phyloP scores from a whole-genome alignment of 2,113 vertebrate genomes.

The Urocolius indicus region DNA sequence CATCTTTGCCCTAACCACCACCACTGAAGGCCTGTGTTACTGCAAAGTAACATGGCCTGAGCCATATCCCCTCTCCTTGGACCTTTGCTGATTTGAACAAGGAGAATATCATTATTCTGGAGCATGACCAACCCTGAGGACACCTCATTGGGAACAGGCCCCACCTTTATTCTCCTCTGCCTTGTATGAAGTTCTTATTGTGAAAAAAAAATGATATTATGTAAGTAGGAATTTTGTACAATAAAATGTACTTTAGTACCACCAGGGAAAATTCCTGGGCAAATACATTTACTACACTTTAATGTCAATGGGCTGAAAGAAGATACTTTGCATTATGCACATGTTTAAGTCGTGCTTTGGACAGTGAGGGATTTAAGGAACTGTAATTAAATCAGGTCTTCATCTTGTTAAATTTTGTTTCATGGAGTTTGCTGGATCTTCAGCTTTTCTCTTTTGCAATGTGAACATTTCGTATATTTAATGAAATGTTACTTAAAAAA shows the following conservation, averaged over 20 bases:
- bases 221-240: not conserved
- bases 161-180: not conserved
- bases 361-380: not conserved
- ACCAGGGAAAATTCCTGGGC: not conserved
- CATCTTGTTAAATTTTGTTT: not conserved
- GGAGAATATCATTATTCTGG: not conserved
- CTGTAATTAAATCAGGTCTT: not conserved
- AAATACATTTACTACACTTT: not conserved
- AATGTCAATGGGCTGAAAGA: not conserved
- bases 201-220: not conserved
- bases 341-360: not conserved
- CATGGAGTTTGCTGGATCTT: not conserved
- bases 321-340: not conserved
- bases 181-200: not conserved
- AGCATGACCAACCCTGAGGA: not conserved
- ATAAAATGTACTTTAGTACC: not conserved
- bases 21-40: not conserved
- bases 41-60: not conserved
- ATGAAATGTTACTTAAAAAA: not conserved
- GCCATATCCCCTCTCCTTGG: not conserved
- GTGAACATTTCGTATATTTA: not conserved
- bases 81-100: not conserved
- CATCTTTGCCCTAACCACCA: not conserved
- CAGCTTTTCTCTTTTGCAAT: not conserved
- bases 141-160: not conserved